Evolutionary conservation across 1,140 invertebrate genomes (phyloP).

Genomic region (Bursaphelenchus mucronatus): DNA sequence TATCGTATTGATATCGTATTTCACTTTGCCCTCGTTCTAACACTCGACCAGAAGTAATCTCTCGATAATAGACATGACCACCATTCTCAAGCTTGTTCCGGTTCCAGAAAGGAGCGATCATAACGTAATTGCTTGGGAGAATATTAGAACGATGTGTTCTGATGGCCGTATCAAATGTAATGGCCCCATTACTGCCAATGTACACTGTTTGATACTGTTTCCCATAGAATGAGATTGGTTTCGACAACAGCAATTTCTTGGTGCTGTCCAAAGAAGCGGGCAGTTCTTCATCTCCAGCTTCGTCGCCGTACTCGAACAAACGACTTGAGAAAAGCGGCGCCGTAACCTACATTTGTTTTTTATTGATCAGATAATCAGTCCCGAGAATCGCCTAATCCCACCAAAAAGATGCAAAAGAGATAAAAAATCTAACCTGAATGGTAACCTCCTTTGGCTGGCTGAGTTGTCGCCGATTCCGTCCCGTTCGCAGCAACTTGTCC

Average conservation of each 20-base stretch:
- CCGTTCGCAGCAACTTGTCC: slow-evolving; percentile 24
- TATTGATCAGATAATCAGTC: slow-evolving; percentile 16
- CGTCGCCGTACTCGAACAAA: slow-evolving; percentile 58
- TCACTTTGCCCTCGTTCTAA: slow-evolving; percentile 58
- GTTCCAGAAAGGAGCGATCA: slow-evolving; percentile 60
- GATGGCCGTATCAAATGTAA: slow-evolving; percentile 53
- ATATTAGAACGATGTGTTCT: slow-evolving; percentile 51
- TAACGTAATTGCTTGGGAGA: slow-evolving; percentile 38
- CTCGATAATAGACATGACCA: slow-evolving; percentile 55
- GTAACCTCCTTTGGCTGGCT: slow-evolving; percentile 55
- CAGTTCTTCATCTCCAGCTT: slow-evolving; percentile 50
- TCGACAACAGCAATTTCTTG: slow-evolving; percentile 47
- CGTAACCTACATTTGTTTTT: slow-evolving; percentile 54
- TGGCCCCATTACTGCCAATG: slow-evolving; percentile 56
- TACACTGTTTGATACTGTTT: slow-evolving; percentile 49
- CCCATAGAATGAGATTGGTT: slow-evolving; percentile 56
- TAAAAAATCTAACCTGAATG: slow-evolving; percentile 46
- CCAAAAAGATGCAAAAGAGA: slow-evolving; percentile 9
- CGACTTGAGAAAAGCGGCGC: slow-evolving; percentile 58
- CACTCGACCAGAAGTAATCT: slow-evolving; percentile 51
- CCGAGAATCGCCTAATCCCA: not conserved
- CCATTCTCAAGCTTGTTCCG: slow-evolving; percentile 57
- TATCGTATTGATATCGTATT: slow-evolving; percentile 60
- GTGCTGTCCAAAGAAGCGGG: slow-evolving; percentile 46
- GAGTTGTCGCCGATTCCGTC: slow-evolving; percentile 42